Percentiles rank a stretch among this genome's conserved stretches.
These are phyloP conservation scores for Leptopilina syphax DNA, from an alignment of 2,888 invertebrate genomes.

Conservation along the genomic window DNA sequence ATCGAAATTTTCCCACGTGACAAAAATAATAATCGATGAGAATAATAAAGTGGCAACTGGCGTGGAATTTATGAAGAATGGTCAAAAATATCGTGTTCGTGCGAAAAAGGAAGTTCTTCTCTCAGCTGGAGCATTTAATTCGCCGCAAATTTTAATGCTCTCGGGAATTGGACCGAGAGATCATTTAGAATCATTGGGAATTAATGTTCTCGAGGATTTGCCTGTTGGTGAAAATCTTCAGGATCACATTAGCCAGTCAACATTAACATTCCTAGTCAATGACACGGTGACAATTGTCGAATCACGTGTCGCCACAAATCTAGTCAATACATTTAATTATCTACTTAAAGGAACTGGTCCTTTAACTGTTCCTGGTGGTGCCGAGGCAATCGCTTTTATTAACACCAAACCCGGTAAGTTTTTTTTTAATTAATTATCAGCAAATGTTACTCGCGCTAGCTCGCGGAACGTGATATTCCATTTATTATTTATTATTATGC, in stretches of 20 bases:
- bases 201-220: conserved; percentile 82
- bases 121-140: conserved; percentile 89
- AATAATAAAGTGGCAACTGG: conserved; percentile 81
- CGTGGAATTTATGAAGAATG: conserved; percentile 84
- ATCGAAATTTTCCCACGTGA: conserved; percentile 83
- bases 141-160: conserved; percentile 91
- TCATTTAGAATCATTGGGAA: conserved; percentile 80
- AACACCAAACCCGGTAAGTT: conserved; percentile 78
- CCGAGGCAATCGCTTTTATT: conserved; percentile 86
- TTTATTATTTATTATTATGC: too few relatives aligned
- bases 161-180: conserved; percentile 87
- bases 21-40: conserved; percentile 82
- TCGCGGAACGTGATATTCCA: too few relatives aligned
- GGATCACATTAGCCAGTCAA: conserved; percentile 87
- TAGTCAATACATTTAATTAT: conserved; percentile 82
- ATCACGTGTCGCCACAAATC: conserved; percentile 77
- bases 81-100: conserved; percentile 77
- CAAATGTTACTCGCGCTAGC: not conserved
- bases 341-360: conserved; percentile 83
- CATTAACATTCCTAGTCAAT: conserved; percentile 85
- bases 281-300: conserved; percentile 84
- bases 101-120: conserved; percentile 88
- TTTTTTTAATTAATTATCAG: not conserved
- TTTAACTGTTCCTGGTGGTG: conserved; percentile 87
- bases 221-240: conserved; percentile 90